phyloP scores from a whole-genome alignment of 1,140 invertebrate species.

The Globodera rostochiensis region DNA sequence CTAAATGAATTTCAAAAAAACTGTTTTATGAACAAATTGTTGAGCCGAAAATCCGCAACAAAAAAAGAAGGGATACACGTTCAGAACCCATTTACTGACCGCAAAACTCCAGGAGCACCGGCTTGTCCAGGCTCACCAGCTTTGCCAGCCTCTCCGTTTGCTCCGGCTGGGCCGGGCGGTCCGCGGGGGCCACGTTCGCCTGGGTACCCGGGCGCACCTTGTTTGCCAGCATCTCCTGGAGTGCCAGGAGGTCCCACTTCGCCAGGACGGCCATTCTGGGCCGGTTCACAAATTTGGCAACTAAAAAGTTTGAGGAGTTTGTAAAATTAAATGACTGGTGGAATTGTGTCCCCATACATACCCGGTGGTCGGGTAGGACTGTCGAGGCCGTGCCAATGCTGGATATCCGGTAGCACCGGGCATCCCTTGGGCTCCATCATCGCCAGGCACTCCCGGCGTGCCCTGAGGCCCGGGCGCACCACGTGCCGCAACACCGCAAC shows the following conservation, averaged over 20 bases:
- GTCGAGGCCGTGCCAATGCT: neutral
- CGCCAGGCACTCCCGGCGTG: constrained; percentile 10
- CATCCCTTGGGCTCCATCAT: constrained; percentile 9
- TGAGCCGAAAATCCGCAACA: no score
- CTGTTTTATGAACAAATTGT: no score
- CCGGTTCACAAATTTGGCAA: constrained; percentile 24
- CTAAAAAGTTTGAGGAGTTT: constrained; percentile 1
- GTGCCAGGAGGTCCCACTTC: constrained; percentile 19
- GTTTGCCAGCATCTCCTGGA: neutral
- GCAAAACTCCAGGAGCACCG: neutral
- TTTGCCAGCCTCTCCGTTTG: constrained; percentile 13
- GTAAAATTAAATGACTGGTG: neutral
- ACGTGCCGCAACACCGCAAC: constrained; percentile 18
- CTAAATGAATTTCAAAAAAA: neutral
- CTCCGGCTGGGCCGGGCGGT: neutral
- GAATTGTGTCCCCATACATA: neutral
- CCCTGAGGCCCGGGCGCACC: constrained; percentile 12
- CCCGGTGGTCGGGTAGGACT: neutral
- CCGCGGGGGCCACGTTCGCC: neutral
- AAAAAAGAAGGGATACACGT: neutral
- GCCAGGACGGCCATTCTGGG: constrained; percentile 7
- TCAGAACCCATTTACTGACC: neutral
- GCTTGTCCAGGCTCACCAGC: constrained; percentile 19
- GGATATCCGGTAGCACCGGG: constrained; percentile 7
- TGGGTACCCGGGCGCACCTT: neutral